Evolutionary conservation across 2,113 vertebrate species (phyloP), one percentile per base, ranked within the genome.

Genomic region (Rhinoderma darwinii): DNA sequence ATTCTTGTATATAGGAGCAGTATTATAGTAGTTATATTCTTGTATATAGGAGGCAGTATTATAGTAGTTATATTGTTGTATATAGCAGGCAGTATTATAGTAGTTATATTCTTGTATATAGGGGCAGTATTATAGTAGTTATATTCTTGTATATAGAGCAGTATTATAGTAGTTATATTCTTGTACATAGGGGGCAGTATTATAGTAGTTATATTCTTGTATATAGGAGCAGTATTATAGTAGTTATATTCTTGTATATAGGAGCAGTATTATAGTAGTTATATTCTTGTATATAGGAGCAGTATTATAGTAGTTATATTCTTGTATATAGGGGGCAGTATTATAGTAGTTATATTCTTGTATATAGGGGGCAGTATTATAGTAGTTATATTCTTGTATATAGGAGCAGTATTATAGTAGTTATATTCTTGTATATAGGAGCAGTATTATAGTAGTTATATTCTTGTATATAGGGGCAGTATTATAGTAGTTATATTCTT

Each of bases 281-380:
- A 61, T 61, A 61, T 27, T 61, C 59, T 27, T 61, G 59, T 61
- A 61, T 6, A 61, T 61, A 61, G 11, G 8, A 27, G 59, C n/a
- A 63, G 59, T 27, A 63, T 30, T 63, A 63, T 30, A 30, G n/a
- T 30, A 63, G n/a, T 63, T 63, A 63, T 63, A 63, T 63, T 30
- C 59, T 5, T 30, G n/a, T 63, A 27, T 7, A 63, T 30, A 63
- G 59, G 59, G n/a, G 27, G n/a, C n/a, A 59, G 56, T 59, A 59
- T 59, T 59, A 32, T 76, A 88, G 44, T 68, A 59, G n/a, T 59
- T 59, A 59, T 59, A 59, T 59, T 59, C 56, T 27, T 63, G 59
- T 27, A 63, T 4, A 30, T 27, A 70, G 66, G 68, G 30, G 37
- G 68, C 68, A 41, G 35, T 72, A 41, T 72, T 72, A 72, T 72